Percentiles rank a stretch among this genome's conserved stretches.
phyloP scores from a whole-genome alignment of 2,797 vertebrate species.

The Siniperca scherzeri region DNA sequence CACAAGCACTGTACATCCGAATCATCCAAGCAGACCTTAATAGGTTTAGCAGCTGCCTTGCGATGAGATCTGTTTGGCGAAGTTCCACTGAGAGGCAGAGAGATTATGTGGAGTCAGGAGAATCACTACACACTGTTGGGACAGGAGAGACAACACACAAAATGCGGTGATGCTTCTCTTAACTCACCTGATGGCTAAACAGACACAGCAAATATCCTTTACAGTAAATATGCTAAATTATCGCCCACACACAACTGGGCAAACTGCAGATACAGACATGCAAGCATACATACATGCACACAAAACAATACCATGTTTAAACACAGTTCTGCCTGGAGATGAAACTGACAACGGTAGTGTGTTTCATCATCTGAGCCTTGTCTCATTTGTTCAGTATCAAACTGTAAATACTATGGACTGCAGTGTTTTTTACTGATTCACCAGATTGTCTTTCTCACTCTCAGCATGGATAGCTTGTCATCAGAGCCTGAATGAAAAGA shows the following conservation, averaged over 20 bases:
- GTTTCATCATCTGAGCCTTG: slow-evolving; percentile 22
- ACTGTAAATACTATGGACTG: slow-evolving; percentile 25
- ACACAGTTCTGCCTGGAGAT: slow-evolving; percentile 24
- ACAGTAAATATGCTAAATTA: slow-evolving; percentile 50
- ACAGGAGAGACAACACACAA: slow-evolving; percentile 47
- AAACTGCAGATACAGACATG: slow-evolving; percentile 26
- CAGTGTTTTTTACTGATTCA: slow-evolving; percentile 29
- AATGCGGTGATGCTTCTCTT: slow-evolving; percentile 39
- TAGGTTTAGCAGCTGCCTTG: slow-evolving; percentile 48
- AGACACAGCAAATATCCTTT: slow-evolving; percentile 52
- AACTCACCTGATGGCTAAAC: slow-evolving; percentile 59
- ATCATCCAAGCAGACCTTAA: slow-evolving; percentile 48
- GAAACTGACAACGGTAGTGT: slow-evolving; percentile 6
- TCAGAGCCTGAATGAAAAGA: slow-evolving; percentile 7
- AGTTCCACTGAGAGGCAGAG: slow-evolving; percentile 58
- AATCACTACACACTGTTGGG: slow-evolving; percentile 50
- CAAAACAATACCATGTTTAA: slow-evolving; percentile 26
- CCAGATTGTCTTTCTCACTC: slow-evolving; percentile 4
- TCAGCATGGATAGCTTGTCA: not conserved
- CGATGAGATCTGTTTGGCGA: slow-evolving; percentile 62
- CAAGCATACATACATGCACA: not conserved
- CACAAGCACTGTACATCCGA: slow-evolving; percentile 14
- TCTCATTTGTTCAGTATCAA: slow-evolving; percentile 35
- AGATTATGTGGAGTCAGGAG: slow-evolving; percentile 77
- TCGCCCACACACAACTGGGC: slow-evolving; percentile 15